Evolutionary conservation across 2,888 invertebrate species (phyloP).

Genomic region (Drosophila emarginata): DNA sequence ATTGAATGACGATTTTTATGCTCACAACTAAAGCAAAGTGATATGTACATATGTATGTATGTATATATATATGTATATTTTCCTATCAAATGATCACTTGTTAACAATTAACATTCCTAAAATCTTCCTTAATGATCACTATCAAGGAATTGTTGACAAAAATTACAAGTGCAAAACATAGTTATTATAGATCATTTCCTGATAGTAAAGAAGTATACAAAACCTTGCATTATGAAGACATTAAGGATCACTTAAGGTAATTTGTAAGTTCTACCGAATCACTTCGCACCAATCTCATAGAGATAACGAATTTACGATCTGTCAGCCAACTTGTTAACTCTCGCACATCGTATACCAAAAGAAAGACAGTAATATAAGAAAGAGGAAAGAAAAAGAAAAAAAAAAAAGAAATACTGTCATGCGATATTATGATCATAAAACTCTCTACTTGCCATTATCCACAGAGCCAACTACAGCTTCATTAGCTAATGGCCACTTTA

Average conservation of each 20-base stretch:
- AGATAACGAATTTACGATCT: slow-evolving; percentile 39
- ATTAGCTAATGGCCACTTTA: slow-evolving; percentile 70
- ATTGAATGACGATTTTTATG: not conserved
- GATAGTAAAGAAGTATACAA: not conserved
- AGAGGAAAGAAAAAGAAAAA: not conserved
- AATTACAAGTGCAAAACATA: too few species aligned
- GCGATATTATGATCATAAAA: slow-evolving; percentile 40
- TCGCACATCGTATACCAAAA: slow-evolving; percentile 45
- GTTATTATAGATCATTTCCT: not conserved
- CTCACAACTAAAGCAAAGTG: too few species aligned
- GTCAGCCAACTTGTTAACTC: slow-evolving; percentile 48
- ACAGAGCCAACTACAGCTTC: slow-evolving; percentile 55
- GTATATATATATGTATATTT: too few species aligned
- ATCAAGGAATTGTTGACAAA: too few species aligned
- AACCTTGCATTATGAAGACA: not conserved
- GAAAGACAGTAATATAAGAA: not conserved
- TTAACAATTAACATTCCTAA: not conserved
- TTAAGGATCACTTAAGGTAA: not conserved
- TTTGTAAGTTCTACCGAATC: not conserved
- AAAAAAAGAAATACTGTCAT: slow-evolving; percentile 25
- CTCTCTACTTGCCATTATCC: slow-evolving; percentile 5
- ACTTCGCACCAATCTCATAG: slow-evolving; percentile 20
- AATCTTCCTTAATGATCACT: not conserved
- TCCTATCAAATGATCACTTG: too few species aligned
- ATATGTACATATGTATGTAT: too few species aligned